Base-by-base conservation (phyloP, 2,113 vertebrate genomes). In the Raphicerus campestris region DNA sequence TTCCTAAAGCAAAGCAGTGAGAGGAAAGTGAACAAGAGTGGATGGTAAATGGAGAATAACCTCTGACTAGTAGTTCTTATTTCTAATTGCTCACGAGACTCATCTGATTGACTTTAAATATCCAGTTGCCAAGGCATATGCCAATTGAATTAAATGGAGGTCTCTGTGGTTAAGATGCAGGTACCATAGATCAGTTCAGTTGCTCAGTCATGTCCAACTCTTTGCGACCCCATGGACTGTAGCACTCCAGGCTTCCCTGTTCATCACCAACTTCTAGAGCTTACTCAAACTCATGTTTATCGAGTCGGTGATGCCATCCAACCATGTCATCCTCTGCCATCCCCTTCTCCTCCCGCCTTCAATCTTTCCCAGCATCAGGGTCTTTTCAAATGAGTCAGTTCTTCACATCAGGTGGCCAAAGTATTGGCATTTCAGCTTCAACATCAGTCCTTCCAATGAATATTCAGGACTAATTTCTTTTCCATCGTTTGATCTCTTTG, bases 121-220 rank as follows among this genome's bases (percentile, higher is more conserved):
- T 22, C 20, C 61, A 15, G 2, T 45, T 92, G 11, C 15, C 35
- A 94, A 47, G 7, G 11, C 16, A 5, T 47, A 77, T 42, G 7
- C 63, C 45, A n/a, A 0, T n/a, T 9, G 2, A 73, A 26, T 84
- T 87, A 92, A 88, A 19, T n/a, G 30, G 24, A 58, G 20, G 30
- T 86, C 26, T 87, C 19, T 70, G 42, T 32, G 19, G 4, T 88
- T 28, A 35, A 16, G 35, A 53, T 30, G 4, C 10, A 88, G 45
- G 3, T 26, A 42, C 22, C 0, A 0, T 70, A 70, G 66, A 11
- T 70, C 66, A 70, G 66, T 39, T 70, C 10, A 70, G 2, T 39
- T 5, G 2, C 66, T 39, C 19, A 70, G n/a, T 39, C 1, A 0
- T 22, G 66, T 39, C 66, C 0, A 0, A 39, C n/a, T 39, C 66